Percentiles rank a stretch among this genome's conserved stretches.
Conservation (phyloP, 2,888 invertebrate species). For the Latrodectus hesperus region DNA sequence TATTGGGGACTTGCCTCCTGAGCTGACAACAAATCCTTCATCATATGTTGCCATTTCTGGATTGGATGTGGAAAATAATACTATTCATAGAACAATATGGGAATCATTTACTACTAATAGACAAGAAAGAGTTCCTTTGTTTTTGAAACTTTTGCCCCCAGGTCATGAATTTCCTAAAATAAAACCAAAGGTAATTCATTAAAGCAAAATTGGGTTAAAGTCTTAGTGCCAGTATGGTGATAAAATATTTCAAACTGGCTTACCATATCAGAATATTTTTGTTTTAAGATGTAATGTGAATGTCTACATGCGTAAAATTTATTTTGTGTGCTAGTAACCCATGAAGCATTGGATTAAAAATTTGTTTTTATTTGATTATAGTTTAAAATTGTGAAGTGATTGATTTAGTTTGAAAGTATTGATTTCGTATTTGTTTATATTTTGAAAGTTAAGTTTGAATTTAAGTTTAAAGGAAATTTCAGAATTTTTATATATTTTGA, state of each 20-base stretch:
- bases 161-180: slow-evolving; percentile 87
- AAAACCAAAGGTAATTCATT: slow-evolving; percentile 75
- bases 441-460: no score
- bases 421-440: no score
- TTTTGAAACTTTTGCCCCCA: slow-evolving; percentile 86
- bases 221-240: no score
- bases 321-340: no score
- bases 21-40: slow-evolving; percentile 87
- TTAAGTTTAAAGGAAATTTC: no score
- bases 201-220: background rate
- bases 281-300: no score
- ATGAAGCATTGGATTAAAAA: no score
- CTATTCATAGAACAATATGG: slow-evolving; percentile 93
- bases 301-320: no score
- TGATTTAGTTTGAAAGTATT: background rate
- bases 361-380: no score
- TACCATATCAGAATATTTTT: no score
- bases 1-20: slow-evolving; percentile 81
- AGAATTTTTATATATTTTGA: no score
- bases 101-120: slow-evolving; percentile 91
- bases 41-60: slow-evolving; percentile 92
- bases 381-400: background rate
- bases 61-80: slow-evolving; percentile 87
- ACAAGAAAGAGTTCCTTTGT: slow-evolving; percentile 86
- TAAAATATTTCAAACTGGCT: no score